phyloP scores from a whole-genome alignment of 2,888 invertebrate species.

The Oscheius onirici region DNA sequence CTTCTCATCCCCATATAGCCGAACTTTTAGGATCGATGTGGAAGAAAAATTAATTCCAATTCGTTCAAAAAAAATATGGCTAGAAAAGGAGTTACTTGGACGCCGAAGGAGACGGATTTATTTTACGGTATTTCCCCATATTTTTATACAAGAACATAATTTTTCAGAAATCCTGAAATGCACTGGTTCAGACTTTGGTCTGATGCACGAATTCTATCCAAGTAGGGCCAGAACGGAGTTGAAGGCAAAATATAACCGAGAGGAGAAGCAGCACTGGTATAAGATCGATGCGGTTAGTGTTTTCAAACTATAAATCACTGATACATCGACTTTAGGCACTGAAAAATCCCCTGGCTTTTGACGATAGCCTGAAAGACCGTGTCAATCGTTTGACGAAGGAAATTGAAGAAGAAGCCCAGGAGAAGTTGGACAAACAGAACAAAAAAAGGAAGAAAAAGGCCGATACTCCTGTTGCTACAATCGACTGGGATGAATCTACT shows the following conservation, averaged over 20 bases:
- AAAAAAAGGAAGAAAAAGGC: not conserved
- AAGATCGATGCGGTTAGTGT: constrained; percentile 32
- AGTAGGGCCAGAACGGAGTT: constrained; percentile 62
- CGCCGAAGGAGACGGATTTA: constrained; percentile 61
- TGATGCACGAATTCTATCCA: constrained; percentile 68
- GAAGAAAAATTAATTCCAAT: constrained; percentile 54
- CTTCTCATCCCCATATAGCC: too few species aligned
- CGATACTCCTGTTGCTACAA: not conserved
- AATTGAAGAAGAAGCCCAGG: constrained; percentile 8
- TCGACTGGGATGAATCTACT: not conserved
- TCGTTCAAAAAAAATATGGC: constrained; percentile 54
- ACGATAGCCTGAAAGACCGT: constrained; percentile 31
- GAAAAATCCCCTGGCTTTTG: constrained; percentile 28
- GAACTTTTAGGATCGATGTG: constrained; percentile 50
- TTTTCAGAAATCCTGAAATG: constrained; percentile 21
- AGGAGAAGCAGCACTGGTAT: not conserved
- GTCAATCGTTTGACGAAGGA: constrained; percentile 24
- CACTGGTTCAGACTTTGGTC: constrained; percentile 66
- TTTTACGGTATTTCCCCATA: constrained; percentile 53
- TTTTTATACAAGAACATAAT: too few species aligned
- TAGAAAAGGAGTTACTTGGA: constrained; percentile 54
- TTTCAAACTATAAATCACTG: not conserved
- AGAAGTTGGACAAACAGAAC: too few species aligned
- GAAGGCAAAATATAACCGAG: constrained; percentile 27
- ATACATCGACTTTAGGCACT: constrained; percentile 1